Base-by-base conservation (phyloP, 2,113 vertebrate species). In the Coreoperca whiteheadi region DNA sequence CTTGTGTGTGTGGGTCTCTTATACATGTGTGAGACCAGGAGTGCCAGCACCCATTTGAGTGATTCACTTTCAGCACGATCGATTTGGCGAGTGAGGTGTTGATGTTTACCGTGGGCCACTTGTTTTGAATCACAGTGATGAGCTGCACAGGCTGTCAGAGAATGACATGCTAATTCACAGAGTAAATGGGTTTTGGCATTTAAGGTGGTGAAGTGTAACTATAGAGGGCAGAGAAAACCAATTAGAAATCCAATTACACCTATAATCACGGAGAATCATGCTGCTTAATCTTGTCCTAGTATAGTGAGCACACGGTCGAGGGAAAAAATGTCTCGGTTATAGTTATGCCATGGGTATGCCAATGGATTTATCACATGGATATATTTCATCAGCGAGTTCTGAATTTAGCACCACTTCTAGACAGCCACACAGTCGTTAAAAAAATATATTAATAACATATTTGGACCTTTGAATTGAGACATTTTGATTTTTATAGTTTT, bases 161-260 rank as follows among this genome's bases (percentile, higher is more conserved):
- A 3, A 20, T 39, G 67, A 75, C 61, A 6, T 18, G 54, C 73
- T 84, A 71, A 84, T 79, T 69, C 61, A 28, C 51, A 6, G 56
- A 67, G 64, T 20, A 68, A 78, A 84, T 82, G 43, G 66, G 34
- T 77, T 71, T 66, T 18, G 25, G 50, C 68, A 4, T 86, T 92
- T 74, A 69, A 59, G 81, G 73, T 67, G 74, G 43, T 50, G 48
- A 76, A 79, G 81, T 84, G 57, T 81, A 79, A 80, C 87, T 88
- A 50, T 79, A 65, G 46, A 71, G 69, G 74, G 50, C 78, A n/a
- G 37, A 59, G 81, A 88, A 86, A 89, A 84, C 72, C 89, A 86
- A 90, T 92, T 89, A 88, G 83, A 79, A 85, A 92, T 88, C 81
- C 83, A 89, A 84, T 90, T 90, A 88, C 70, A 87, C 81, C 81